Evolutionary conservation across 2,113 vertebrate genomes (phyloP), one percentile per base, ranked within the genome.

Genomic region (Phainopepla nitens): DNA sequence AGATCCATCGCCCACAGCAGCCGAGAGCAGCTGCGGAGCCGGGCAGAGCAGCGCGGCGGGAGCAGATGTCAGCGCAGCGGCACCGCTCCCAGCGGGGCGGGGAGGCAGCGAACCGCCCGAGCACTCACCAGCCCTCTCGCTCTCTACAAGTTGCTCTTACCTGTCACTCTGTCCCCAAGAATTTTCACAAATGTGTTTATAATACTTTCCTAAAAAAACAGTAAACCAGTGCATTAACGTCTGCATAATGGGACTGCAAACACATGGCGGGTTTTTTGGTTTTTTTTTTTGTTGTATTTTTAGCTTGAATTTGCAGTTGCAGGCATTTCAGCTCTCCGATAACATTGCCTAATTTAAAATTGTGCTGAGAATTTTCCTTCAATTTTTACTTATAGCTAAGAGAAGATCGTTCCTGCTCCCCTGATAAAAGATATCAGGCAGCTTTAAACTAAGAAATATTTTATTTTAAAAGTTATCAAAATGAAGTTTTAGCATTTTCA

Each of bases 61-160:
- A 64, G 11, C 70, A 85, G 73, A 39, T 33, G 56, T 13, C 4
- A 4, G 20, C 7, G 0, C 57, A 60, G 84, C 69, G 29, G 71
- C 24, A 0, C 1, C 3, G 42, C 82, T 33, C 29, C 36, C 0
- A 15, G 19, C 57, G 49, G 21, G 6, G 31, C 44, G 0, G 17
- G 27, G 36, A 50, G 73, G 14, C 23, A 7, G 25, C 12, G 45
- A 9, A 44, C 56, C 20, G 42, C 39, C 42, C 9, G 10, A 31
- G 14, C 49, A 31, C 1, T 19, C 35, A 15, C 0, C 0, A 13
- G 53, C 39, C 27, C 17, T 15, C 0, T 1, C 25, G 28, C 49
- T n/a, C 62, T 44, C 10, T 7, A 6, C 21, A 10, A 27, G 23
- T 4, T 33, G 17, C 11, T 69, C 42, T 42, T 31, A 49, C 33